Evolutionary conservation across 2,797 vertebrate genomes (phyloP), one percentile per base, ranked within the genome.

Genomic region (Sciaenops ocellatus): DNA sequence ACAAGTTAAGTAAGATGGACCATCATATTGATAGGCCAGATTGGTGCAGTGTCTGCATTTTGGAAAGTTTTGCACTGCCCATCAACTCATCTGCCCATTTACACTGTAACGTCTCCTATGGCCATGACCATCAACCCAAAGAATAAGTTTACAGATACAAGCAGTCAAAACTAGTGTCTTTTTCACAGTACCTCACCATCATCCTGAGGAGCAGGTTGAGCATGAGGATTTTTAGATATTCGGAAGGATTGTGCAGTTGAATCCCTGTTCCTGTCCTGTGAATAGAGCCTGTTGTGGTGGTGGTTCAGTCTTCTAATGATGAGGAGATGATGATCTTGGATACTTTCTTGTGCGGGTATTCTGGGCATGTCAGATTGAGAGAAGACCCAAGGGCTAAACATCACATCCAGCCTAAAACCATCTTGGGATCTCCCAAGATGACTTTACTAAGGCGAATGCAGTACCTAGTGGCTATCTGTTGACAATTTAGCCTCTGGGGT

Each of bases 261-360:
- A 44, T 10, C 24, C 20, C 17, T 3, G 34, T 22, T 60, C 34
- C 20, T 22, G 24, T 7, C 13, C 68, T 59, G 17, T 20, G 42
- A 73, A 65, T 8, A 1, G 18, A 62, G 30, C 20, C 48, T 30
- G 56, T 6, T 26, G 42, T 24, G 20, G 12, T 42, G 24, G 12
- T 42, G 34, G 22, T 55, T 50, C 2, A 2, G 51, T 48, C 54
- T 12, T 66, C 41, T 38, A 48, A 56, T 57, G 11, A 13, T n/a
- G 38, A 41, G 18, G 9, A 16, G 34, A 38, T 9, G 34, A 9
- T 9, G 8, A 20, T 68, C 54, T 46, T 64, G 20, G 18, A 20
- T 54, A 6, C 26, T 52, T 24, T 28, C 28, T 24, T 44, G 17
- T 50, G 34, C 46, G 69, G 17, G 11, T 61, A 66, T 75, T 75